Evolutionary conservation across 1,140 invertebrate genomes (phyloP).

Genomic region (Vanessa atalanta): DNA sequence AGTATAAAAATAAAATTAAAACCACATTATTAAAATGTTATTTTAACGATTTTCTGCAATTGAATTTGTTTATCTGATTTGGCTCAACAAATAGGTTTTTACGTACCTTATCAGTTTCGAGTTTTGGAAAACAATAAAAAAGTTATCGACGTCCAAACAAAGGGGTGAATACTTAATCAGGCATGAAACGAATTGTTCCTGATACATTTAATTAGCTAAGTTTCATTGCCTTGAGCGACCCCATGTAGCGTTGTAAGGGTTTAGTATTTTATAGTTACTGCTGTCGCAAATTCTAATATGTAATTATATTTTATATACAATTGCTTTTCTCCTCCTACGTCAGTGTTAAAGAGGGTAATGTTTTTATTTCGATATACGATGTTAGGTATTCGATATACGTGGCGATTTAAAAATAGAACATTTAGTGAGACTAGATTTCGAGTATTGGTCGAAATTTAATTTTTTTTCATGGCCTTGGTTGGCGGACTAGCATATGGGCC

Average conservation of each 20-base stretch:
- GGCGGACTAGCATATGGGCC: no score
- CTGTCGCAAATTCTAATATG: conserved; percentile 7
- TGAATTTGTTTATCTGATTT: conserved; percentile 7
- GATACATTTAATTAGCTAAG: conserved; percentile 38
- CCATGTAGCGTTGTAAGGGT: conserved; percentile 14
- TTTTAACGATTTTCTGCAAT: background rate
- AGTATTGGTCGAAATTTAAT: no score
- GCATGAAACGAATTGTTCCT: conserved; percentile 32
- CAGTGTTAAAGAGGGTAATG: background rate
- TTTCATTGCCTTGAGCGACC: conserved; percentile 23
- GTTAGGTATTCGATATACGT: no score
- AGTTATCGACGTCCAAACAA: conserved; percentile 27
- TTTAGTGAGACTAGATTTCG: no score
- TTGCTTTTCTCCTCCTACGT: background rate
- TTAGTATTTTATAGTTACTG: conserved; percentile 14
- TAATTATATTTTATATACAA: background rate
- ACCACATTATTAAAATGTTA: background rate
- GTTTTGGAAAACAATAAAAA: conserved; percentile 32
- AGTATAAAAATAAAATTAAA: background rate
- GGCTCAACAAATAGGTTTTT: conserved; percentile 5
- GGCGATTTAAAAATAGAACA: no score
- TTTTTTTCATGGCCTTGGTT: no score
- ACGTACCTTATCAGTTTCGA: conserved; percentile 1
- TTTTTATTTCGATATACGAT: no score
- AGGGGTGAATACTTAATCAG: conserved; percentile 36